Percentiles rank a stretch among this genome's conserved stretches.
These are phyloP conservation scores for Mormyrops attenuatus DNA, from an alignment of 2,797 vertebrate species.

Conservation along the genomic window DNA sequence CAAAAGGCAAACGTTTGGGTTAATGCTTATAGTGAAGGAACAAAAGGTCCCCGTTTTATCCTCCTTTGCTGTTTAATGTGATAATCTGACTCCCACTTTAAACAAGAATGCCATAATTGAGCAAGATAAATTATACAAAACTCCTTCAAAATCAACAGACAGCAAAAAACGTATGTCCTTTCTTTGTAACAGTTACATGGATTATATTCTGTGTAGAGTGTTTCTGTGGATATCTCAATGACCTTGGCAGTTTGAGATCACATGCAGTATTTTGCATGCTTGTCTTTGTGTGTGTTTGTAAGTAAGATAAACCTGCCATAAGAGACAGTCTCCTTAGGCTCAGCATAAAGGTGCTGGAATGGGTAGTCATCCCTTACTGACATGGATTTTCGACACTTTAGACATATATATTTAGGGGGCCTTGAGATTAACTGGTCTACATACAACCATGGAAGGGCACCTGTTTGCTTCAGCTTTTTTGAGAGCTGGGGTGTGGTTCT, in stretches of 20 bases:
- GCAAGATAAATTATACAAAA: not conserved
- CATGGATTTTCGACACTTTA: slow-evolving; percentile 43
- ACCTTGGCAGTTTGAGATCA: not conserved
- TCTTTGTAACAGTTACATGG: not conserved
- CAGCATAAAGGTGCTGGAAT: slow-evolving; percentile 37
- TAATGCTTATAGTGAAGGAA: not conserved
- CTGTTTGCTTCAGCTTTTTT: slow-evolving; percentile 57
- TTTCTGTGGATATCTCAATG: not conserved
- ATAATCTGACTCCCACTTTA: not conserved
- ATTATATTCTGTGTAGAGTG: not conserved
- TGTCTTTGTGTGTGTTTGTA: not conserved
- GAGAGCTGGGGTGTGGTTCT: slow-evolving; percentile 20
- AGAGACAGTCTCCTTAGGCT: not conserved
- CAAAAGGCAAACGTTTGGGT: not conserved
- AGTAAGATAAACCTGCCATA: not conserved
- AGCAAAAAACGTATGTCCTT: not conserved
- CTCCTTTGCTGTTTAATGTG: not conserved
- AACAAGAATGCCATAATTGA: not conserved
- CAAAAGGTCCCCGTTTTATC: not conserved
- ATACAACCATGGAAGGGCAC: slow-evolving; percentile 49
- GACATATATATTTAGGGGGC: slow-evolving; percentile 63
- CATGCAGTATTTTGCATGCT: not conserved
- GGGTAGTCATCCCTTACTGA: slow-evolving; percentile 13
- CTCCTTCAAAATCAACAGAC: not conserved
- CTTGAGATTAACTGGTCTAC: slow-evolving; percentile 57